A percentile compares a stretch with the other conserved stretches of the same genome.
These are phyloP conservation scores for Lethenteron camtschaticum DNA, from an alignment of 2,113 vertebrate genomes.

Conservation along the genomic window DNA sequence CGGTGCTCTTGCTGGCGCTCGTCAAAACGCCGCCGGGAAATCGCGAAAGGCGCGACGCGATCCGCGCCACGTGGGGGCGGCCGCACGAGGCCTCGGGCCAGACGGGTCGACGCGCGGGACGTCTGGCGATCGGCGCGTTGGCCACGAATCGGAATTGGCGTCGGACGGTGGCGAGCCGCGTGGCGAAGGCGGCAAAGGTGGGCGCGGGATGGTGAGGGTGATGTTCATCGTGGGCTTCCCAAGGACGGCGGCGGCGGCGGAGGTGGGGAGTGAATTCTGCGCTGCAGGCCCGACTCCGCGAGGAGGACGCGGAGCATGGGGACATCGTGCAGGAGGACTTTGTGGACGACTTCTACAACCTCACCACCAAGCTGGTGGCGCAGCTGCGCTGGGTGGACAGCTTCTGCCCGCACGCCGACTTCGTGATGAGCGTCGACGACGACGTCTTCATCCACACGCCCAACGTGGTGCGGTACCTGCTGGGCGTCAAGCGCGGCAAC, in stretches of 20 bases:
- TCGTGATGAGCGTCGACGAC: constrained; percentile 79
- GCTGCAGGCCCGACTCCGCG: constrained; percentile 24
- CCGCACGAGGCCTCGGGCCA: constrained; percentile 15
- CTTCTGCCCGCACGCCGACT: constrained; percentile 51
- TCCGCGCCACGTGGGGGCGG: constrained; percentile 49
- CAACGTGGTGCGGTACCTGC: constrained; percentile 54
- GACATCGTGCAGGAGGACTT: constrained; percentile 78
- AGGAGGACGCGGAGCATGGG: constrained; percentile 28
- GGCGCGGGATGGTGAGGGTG: no score
- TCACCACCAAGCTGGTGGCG: constrained; percentile 56
- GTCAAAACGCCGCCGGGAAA: constrained; percentile 63
- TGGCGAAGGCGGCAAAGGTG: no score
- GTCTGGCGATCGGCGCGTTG: constrained; percentile 34
- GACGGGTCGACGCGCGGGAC: constrained; percentile 51
- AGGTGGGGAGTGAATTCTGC: constrained; percentile 7
- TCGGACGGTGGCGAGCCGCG: constrained; percentile 8
- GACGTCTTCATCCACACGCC: constrained; percentile 75
- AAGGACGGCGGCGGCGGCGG: neutral
- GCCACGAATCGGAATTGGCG: constrained; percentile 34
- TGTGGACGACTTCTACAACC: constrained; percentile 64
- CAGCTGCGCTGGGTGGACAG: constrained; percentile 61
- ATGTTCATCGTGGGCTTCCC: neutral
- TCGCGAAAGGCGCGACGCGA: constrained; percentile 30
- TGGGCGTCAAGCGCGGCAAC: constrained; percentile 8
- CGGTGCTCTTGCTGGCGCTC: constrained; percentile 56